Base-by-base conservation (phyloP, 92 coral and sea anemone species). In the Muricea muricata region DNA sequence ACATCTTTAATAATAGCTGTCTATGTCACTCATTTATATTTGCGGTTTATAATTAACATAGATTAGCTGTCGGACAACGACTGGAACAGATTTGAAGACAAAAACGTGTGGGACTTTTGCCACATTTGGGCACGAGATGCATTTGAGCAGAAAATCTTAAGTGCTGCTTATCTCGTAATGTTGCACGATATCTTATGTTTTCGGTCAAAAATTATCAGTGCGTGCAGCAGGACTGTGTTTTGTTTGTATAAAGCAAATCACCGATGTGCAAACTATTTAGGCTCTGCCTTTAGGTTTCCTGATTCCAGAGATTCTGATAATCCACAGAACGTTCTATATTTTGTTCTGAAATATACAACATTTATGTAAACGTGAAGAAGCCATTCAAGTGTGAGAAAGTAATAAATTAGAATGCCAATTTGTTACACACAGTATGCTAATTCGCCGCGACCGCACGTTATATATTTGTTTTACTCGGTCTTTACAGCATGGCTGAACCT, bases 181-280 rank as follows among this genome's bases (percentile, higher is more conserved):
- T 63, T 14, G 2, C 70, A 28, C 10, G 70, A 29, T 63, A 26
- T 52, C 20, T 52, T 25, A 28, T 63, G 37, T 63, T 28, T 28
- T 63, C 30, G 20, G 60, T 25, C 60, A 30, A 63, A 63, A 1
- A n/a, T 63, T 63, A 21, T 55, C 24, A 52, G 28, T 63, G 34
- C 23, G 15, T 63, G 39, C 18, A 32, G 3, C 30, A n/a, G 70
- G 70, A 63, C 30, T 63, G 70, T 25, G 37, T 32, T 2, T 0
- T 63, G 30, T 63, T 63, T 63, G 37, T 17, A 28, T 63, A 63
- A 63, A 28, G n/a, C 31, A 17, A 17, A n/a, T 28, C 70, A 35
- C 70, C 12, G 70, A n/a, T 63, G 70, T 63, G 70, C 30, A 63
- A 63, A 63, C 37, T 28, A 63, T 63, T 26, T 63, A 13, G 70